These are phyloP conservation scores for Lepidurus apus DNA, from an alignment of 1,140 invertebrate species.

Conservation along the genomic window DNA sequence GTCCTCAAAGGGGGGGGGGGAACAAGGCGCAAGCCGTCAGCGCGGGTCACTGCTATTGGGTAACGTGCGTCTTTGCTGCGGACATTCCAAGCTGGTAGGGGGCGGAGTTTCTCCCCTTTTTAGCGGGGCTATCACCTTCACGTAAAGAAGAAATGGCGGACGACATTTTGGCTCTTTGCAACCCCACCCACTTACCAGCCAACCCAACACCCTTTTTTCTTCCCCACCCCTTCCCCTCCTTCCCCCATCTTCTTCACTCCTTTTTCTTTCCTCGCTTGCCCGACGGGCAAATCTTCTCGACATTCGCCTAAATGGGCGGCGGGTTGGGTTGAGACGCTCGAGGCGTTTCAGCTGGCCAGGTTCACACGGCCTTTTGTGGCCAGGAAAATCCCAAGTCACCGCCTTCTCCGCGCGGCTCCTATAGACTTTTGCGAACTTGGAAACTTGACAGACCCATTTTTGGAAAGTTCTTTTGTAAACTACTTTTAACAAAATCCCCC, in stretches of 20 bases:
- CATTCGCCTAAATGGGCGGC: neutral
- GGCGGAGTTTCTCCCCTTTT: too few species aligned
- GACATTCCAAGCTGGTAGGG: too few species aligned
- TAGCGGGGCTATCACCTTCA: too few species aligned
- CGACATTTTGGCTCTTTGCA: constrained; percentile 18
- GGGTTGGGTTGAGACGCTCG: neutral
- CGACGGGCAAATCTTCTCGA: neutral
- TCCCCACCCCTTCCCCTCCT: neutral
- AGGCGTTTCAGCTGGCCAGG: constrained; percentile 12
- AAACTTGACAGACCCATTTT: too few species aligned
- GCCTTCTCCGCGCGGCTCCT: constrained; percentile 15
- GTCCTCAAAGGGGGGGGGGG: too few species aligned
- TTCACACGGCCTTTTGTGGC: constrained; percentile 17
- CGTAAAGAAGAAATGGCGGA: constrained; percentile 1
- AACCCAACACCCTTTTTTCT: neutral
- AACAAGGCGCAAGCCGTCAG: too few species aligned
- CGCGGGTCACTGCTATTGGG: too few species aligned
- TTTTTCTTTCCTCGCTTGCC: neutral
- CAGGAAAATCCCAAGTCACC: constrained; percentile 13
- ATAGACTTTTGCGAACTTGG: neutral
- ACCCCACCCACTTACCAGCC: neutral
- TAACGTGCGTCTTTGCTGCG: too few species aligned
- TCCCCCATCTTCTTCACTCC: neutral
- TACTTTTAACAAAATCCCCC: neutral
- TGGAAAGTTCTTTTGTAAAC: neutral